Base-by-base conservation (phyloP, 2,888 invertebrate species). In the Plebejus melissa region DNA sequence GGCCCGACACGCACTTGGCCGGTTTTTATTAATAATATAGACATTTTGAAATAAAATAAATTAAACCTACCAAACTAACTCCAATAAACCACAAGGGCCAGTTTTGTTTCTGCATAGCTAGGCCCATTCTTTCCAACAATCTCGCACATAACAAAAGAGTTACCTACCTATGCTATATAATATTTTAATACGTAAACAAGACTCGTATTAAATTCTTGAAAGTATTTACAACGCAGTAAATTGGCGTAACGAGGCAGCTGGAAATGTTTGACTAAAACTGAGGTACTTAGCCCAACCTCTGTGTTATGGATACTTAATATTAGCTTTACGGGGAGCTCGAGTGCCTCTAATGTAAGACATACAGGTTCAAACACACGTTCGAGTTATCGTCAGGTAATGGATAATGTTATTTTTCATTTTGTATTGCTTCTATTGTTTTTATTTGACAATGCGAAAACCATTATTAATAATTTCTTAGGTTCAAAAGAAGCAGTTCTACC, bases 241-340 rank as follows among this genome's bases (percentile, higher is more conserved):
- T 72, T 54, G 46, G 72, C 72, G 72, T 50, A 72, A 72, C 72
- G 72, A 72, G 16, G 50, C 72, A 54, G 32, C 16, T 28, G 13
- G 28, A 28, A 72, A 54, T 72, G 72, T 72, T 72, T 54, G 50
- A 50, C 50, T 71, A 71, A 46, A 71, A 71, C 71, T 71, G 6
- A 71, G 54, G 50, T 72, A 22, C 72, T 72, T 36, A 50, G 32
- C 46, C 13, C 46, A 54, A 54, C 72, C 72, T 50, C 16, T 72
- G 54, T 72, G 54, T 54, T 50, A 50, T 32, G 54, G 50, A 54
- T 50, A 71, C 71, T 32, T 54, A 32, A 72, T 72, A 54, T 72
- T 72, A 32, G 50, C 72, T 72, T 72, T 72, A 54, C 54, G 54
- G 72, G 50, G 7, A 70, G 72, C 72, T 28, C 50, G 28, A 71